Conservation (phyloP, 1,140 invertebrate genomes). For the Hypsibius dujardini region DNA sequence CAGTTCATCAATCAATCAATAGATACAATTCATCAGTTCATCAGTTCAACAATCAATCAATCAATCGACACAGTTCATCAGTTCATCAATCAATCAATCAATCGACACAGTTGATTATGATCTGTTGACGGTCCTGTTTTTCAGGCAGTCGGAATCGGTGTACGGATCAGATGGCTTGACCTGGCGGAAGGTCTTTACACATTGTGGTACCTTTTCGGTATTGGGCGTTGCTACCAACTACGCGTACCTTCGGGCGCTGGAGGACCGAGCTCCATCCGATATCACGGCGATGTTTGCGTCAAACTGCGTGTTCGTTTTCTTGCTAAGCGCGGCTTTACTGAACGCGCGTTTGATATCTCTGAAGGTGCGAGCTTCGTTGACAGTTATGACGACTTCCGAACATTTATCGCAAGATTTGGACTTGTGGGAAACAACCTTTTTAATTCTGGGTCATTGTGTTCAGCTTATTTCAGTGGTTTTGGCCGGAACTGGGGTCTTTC, state of each 20-base stretch:
- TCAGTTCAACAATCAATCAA: too few relatives aligned
- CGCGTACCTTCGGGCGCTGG: neutral
- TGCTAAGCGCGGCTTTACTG: neutral
- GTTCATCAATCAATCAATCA: too few relatives aligned
- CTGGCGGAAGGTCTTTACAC: neutral
- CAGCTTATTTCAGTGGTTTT: neutral
- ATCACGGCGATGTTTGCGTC: conserved; percentile 8
- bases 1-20: too few relatives aligned
- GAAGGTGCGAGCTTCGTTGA: neutral
- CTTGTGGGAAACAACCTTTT: too few relatives aligned
- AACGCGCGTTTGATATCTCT: neutral
- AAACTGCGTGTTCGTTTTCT: conserved; percentile 3
- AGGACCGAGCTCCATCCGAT: neutral
- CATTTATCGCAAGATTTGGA: too few relatives aligned
- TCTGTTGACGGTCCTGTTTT: neutral
- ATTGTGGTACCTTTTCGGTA: neutral
- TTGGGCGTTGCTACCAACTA: neutral
- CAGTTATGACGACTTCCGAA: too few relatives aligned
- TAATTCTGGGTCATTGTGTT: too few relatives aligned
- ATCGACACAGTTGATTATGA: too few relatives aligned
- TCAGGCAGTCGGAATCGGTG: neutral
- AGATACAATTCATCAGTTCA: too few relatives aligned
- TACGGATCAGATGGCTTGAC: neutral
- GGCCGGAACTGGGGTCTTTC: neutral
- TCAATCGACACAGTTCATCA: too few relatives aligned